Percentiles rank a stretch among this genome's conserved stretches.
Evolutionary conservation across 2,888 invertebrate species (phyloP).

Genomic region (Lithophane semibrunnea): DNA sequence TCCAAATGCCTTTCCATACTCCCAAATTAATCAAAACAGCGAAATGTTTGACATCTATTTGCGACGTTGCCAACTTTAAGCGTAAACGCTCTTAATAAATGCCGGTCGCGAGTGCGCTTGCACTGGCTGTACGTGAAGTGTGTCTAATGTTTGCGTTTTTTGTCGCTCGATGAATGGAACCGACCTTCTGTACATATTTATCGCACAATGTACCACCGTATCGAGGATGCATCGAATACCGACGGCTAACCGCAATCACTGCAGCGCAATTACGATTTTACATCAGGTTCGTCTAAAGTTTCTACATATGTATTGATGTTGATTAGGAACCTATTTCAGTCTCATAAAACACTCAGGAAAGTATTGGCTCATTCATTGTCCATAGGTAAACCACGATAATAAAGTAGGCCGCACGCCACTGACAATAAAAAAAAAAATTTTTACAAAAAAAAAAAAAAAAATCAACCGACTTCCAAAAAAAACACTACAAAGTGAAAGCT

Average conservation of each 20-base stretch:
- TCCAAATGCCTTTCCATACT: too few relatives aligned
- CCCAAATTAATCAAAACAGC: too few relatives aligned
- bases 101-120: neutral
- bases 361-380: neutral
- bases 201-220: neutral
- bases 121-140: neutral
- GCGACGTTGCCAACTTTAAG: too few relatives aligned
- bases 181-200: neutral
- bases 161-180: too few relatives aligned
- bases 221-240: slow-evolving; percentile 26
- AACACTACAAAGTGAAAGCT: too few relatives aligned
- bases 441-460: too few relatives aligned
- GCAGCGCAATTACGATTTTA: slow-evolving; percentile 14
- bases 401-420: too few relatives aligned
- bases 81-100: neutral
- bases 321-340: neutral
- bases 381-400: neutral
- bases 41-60: too few relatives aligned
- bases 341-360: neutral
- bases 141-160: neutral
- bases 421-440: too few relatives aligned
- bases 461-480: too few relatives aligned
- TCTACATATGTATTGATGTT: neutral
- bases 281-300: neutral
- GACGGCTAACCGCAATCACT: slow-evolving; percentile 25